Percentiles rank a stretch among this genome's conserved stretches.
Evolutionary conservation across 2,113 vertebrate species (phyloP).

Genomic region (Clarias macrocephalus): DNA sequence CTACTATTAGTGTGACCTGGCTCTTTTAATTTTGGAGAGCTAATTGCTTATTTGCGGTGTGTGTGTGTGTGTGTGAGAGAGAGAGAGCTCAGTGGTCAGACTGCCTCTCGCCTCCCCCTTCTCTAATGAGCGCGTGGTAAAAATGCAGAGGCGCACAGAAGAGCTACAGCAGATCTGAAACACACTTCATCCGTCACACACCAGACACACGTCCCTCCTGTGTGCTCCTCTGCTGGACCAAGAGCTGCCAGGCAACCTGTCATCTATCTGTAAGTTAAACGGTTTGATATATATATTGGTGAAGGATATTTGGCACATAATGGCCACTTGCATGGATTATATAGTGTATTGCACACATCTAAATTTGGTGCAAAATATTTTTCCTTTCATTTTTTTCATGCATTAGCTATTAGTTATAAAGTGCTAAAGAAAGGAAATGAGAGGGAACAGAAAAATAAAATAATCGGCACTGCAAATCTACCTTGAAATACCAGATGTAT

Average conservation of each 20-base stretch:
- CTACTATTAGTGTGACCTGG: neutral
- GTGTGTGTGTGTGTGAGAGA: neutral
- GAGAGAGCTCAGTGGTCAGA: constrained; percentile 13
- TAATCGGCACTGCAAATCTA: neutral
- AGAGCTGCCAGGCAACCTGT: neutral
- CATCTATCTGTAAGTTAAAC: constrained; percentile 18
- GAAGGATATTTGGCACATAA: neutral
- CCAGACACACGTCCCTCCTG: neutral
- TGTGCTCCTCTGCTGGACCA: neutral
- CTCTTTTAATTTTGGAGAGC: neutral
- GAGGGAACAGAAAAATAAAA: neutral
- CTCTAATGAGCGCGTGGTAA: constrained; percentile 10
- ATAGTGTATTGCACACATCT: neutral
- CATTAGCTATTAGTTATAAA: neutral
- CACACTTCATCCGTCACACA: constrained; percentile 5
- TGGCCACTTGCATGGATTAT: neutral
- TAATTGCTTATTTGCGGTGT: constrained; percentile 15
- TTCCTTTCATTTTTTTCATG: neutral
- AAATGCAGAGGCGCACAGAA: constrained; percentile 8
- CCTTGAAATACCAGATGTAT: neutral
- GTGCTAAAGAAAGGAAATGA: neutral
- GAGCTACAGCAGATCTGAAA: constrained; percentile 3
- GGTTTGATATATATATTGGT: neutral
- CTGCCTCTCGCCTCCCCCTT: constrained; percentile 11
- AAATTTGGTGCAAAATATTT: neutral